Base-by-base conservation (phyloP, 2,797 vertebrate genomes). In the Myoxocephalus aenaeus region DNA sequence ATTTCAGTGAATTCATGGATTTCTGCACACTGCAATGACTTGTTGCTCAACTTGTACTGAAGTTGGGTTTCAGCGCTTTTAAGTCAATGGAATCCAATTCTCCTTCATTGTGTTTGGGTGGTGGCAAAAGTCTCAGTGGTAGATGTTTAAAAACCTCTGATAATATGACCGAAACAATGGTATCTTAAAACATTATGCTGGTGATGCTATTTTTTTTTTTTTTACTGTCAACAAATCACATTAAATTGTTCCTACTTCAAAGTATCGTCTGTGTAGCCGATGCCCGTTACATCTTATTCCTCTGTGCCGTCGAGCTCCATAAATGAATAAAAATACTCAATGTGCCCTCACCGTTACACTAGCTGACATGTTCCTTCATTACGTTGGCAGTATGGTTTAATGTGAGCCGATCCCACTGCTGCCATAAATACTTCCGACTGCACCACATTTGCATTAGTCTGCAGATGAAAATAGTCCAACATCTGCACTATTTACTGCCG, bases 1-100 rank as follows among this genome's bases (percentile, higher is more conserved):
- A 80, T 54, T 89, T 76, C 75, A 82, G 15, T 48, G 51, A 79
- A 85, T 44, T 73, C 9, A 51, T n/a, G 54, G 66, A 78, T 75
- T 83, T 70, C 65, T 74, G 12, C 58, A 65, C 20, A 61, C 15
- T 34, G 48, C 48, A 71, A 73, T 50, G 25, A 29, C 57, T 20
- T 73, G 36, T 57, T 46, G 57, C 20, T 57, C 12, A 75, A 79
- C 25, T 15, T 36, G 15, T 10, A 59, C 40, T 17, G 62, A 3
- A 44, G 17, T 3, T 50, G 25, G 48, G 46, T 67, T 70, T 27
- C 1, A 18, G 38, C 22, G 7, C 13, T 7, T 11, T 50, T n/a
- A 57, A 63, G 18, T 54, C 15, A n/a, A 44, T 58, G 3, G 15
- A 57, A 58, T 34, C 14, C 1, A 25, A 17, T 29, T 74, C 12